Evolutionary conservation across 2,113 vertebrate species (phyloP), one percentile per base, ranked within the genome.

Genomic region (Canis aureus): DNA sequence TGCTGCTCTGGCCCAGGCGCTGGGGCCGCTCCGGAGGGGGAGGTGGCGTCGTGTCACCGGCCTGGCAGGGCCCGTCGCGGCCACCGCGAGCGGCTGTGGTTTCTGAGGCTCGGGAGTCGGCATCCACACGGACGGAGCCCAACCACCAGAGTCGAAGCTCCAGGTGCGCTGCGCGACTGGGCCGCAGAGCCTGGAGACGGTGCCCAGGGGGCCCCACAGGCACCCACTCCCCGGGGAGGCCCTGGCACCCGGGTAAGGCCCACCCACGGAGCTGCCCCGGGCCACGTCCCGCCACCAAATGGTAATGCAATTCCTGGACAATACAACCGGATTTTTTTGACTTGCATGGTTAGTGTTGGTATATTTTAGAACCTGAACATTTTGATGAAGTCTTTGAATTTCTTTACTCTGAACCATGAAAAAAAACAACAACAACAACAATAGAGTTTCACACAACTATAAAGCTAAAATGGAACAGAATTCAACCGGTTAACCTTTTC

Each of bases 261-360:
- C 32, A n/a, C 43, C 38, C 43, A 13, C 0, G 0, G 23, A 25
- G 27, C 7, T 32, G 29, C 59, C 78, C 20, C 16, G 0, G 22
- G 25, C n/a, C 4, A 43, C 67, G 27, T 1, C 76, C 5, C 29
- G 22, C 67, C 49, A 57, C 0, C 8, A 67, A 67, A 51, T 4
- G 81, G 27, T 6, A 19, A 19, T 60, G 22, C 35, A 51, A n/a
- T 19, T 9, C 20, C 49, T 13, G 11, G 29, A 27, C 29, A 22
- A 6, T 20, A 59, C 16, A 27, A n/a, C 79, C 1, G 5, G 67
- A 49, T 19, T 71, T 25, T 71, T 25, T 22, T 32, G 32, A 55
- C 66, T 57, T 23, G 55, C n/a, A 25, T 9, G n/a, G 27, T 35
- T n/a, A 23, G 55, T 53, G 25, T 59, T 15, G 49, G 69, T 12